These are phyloP conservation scores for Brachyrhaphis roseni DNA, from an alignment of 2,797 vertebrate species.

Conservation along the genomic window DNA sequence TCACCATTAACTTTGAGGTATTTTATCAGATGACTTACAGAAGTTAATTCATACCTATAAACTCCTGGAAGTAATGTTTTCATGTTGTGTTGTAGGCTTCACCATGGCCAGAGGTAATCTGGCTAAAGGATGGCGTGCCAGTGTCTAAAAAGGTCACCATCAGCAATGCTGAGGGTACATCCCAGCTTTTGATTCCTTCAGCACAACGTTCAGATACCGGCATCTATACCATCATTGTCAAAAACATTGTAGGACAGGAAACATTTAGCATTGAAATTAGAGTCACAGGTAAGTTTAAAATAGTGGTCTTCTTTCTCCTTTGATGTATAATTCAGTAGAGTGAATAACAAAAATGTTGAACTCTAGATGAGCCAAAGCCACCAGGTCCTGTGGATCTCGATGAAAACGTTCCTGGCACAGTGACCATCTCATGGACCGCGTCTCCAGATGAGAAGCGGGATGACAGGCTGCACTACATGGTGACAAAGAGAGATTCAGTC, in stretches of 20 bases:
- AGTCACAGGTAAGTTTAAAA: conserved; percentile 84
- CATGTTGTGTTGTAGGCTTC: conserved; percentile 78
- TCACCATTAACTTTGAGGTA: conserved; percentile 90
- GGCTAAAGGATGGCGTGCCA: conserved; percentile 88
- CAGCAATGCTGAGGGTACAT: conserved; percentile 78
- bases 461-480: conserved; percentile 84
- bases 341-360: conserved; percentile 13
- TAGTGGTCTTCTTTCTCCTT: background rate
- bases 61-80: background rate
- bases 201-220: conserved; percentile 84
- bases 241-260: conserved; percentile 81
- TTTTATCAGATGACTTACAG: background rate
- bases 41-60: background rate
- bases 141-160: conserved; percentile 80
- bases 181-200: conserved; percentile 86
- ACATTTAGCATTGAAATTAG: conserved; percentile 84
- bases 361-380: conserved; percentile 86
- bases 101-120: conserved; percentile 85
- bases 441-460: conserved; percentile 89
- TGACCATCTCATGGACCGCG: conserved; percentile 88
- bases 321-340: background rate
- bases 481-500: conserved; percentile 84
- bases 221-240: conserved; percentile 84
- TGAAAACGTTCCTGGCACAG: conserved; percentile 87
- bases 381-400: conserved; percentile 86